Conservation (phyloP, 2,888 invertebrate species). For the Heteropelma amictum region DNA sequence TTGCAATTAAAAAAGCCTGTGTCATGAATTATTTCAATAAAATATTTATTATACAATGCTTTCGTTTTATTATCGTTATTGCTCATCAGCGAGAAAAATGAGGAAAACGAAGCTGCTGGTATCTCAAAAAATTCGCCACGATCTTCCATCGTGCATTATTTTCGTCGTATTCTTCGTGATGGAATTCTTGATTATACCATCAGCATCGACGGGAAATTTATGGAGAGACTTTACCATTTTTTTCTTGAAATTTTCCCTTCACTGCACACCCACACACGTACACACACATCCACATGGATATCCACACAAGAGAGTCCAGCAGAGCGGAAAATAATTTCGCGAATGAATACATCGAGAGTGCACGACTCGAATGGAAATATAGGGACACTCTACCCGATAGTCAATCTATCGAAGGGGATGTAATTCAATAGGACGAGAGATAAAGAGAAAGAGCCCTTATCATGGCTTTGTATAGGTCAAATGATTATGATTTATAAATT, state of each 20-base stretch:
- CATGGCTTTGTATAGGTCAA: constrained; percentile 1
- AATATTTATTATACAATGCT: no score
- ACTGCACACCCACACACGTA: not conserved
- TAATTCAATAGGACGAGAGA: constrained; percentile 11
- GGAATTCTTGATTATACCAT: constrained; percentile 23
- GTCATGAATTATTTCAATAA: no score
- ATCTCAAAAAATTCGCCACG: no score
- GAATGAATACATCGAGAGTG: constrained; percentile 38
- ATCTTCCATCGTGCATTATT: no score
- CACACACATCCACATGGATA: not conserved
- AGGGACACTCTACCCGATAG: not conserved
- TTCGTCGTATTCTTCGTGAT: constrained; percentile 6
- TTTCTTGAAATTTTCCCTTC: not conserved
- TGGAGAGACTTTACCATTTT: not conserved
- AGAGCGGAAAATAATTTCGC: constrained; percentile 37
- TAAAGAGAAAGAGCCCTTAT: not conserved
- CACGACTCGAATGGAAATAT: constrained; percentile 28
- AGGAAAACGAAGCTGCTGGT: no score
- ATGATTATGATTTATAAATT: not conserved
- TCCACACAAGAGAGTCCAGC: not conserved
- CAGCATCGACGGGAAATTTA: constrained; percentile 14
- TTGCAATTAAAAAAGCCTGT: no score
- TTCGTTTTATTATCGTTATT: no score
- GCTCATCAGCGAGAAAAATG: no score
- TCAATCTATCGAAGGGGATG: constrained; percentile 17